Evolutionary conservation across 37 sponge, comb jelly and placozoan species (phyloP).

Genomic region (Sycon ciliatum): DNA sequence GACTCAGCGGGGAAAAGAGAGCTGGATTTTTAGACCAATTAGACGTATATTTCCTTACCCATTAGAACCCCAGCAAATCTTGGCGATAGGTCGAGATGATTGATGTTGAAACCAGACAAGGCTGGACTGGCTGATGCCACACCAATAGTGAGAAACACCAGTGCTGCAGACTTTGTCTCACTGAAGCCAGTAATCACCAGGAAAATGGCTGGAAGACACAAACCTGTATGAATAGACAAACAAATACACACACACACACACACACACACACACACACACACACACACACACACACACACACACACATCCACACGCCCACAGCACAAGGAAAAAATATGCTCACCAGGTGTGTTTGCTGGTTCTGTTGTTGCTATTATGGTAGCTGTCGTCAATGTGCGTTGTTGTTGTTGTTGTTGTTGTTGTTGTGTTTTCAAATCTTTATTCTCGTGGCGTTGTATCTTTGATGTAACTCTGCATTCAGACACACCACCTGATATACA

Average conservation of each 20-base stretch:
- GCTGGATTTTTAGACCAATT: no score
- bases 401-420: no score
- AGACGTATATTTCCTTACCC: no score
- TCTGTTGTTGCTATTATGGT: no score
- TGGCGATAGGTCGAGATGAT: slow-evolving; percentile 81
- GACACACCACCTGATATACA: no score
- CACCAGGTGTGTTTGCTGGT: no score
- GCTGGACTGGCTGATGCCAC: slow-evolving; percentile 40
- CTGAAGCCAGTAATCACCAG: slow-evolving; percentile 68
- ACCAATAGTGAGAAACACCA: slow-evolving; percentile 45
- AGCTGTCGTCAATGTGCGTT: no score
- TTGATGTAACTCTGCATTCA: no score
- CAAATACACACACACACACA: slow-evolving; percentile 19
- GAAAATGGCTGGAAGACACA: slow-evolving; percentile 35
- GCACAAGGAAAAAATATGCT: no score
- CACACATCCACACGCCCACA: background rate
- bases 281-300: slow-evolving; percentile 29
- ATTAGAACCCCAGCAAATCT: slow-evolving; percentile 71
- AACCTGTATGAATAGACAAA: slow-evolving; percentile 33
- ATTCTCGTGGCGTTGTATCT: no score
- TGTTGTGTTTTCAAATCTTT: no score
- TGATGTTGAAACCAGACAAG: slow-evolving; percentile 50
- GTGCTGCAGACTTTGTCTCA: slow-evolving; percentile 24
- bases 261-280: slow-evolving; percentile 15
- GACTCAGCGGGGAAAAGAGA: no score